These are phyloP conservation scores for Drosophila subpulchrella DNA, from an alignment of 1,140 invertebrate species.

Conservation along the genomic window DNA sequence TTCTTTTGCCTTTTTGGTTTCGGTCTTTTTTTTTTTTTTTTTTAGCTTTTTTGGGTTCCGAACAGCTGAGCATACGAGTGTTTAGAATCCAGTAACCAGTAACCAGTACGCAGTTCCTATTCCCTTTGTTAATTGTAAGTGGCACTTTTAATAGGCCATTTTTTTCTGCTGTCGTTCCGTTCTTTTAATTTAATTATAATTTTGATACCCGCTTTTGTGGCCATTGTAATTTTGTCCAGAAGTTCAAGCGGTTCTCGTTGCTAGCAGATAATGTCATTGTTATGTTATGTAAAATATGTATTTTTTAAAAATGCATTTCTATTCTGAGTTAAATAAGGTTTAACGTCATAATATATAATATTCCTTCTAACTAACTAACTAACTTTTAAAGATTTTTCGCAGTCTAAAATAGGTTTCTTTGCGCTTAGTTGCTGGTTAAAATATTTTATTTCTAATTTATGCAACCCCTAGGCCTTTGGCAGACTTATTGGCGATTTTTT, in stretches of 20 bases:
- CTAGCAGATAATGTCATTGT: not conserved
- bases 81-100: conserved; percentile 30
- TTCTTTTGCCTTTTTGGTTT: conserved; percentile 25
- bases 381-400: not conserved
- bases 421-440: not conserved
- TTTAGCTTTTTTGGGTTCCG: not conserved
- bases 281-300: no score
- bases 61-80: conserved; percentile 33
- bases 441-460: conserved; percentile 21
- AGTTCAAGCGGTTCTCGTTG: not conserved
- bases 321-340: no score
- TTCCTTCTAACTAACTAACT: no score
- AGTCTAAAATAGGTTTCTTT: not conserved
- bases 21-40: not conserved
- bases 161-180: conserved; percentile 48
- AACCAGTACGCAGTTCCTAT: conserved; percentile 42
- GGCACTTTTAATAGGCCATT: conserved; percentile 68
- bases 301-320: no score
- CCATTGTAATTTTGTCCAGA: conserved; percentile 16
- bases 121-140: conserved; percentile 75
- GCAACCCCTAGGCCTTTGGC: conserved; percentile 3
- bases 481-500: conserved; percentile 7
- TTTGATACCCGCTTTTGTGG: conserved; percentile 2
- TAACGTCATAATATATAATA: not conserved
- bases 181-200: conserved; percentile 42